Evolutionary conservation across 2,888 invertebrate species (phyloP).

Genomic region (Hyposoter didymator): DNA sequence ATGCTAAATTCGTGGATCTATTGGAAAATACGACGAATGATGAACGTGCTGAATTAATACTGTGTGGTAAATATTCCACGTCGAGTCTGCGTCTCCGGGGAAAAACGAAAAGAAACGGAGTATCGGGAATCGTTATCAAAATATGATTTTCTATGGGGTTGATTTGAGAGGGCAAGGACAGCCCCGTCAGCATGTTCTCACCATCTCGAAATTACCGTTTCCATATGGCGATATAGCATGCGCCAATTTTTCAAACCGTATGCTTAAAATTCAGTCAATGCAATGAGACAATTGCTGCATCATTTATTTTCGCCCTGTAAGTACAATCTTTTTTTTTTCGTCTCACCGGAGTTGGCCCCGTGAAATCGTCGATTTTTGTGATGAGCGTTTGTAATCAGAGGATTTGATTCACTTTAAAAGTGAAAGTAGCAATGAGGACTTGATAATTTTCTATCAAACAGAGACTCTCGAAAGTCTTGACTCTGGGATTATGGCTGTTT

Average conservation of each 20-base stretch:
- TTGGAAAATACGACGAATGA: slow-evolving; percentile 30
- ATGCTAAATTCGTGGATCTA: slow-evolving; percentile 18
- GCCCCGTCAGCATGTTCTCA: slow-evolving; percentile 1
- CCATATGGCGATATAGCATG: not conserved
- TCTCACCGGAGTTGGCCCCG: not conserved
- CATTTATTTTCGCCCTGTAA: not conserved
- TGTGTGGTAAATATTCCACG: slow-evolving; percentile 68
- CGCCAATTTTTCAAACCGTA: not conserved
- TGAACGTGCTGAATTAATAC: slow-evolving; percentile 67
- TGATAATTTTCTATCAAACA: not conserved
- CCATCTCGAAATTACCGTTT: not conserved
- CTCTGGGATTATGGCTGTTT: not conserved
- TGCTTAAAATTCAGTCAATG: not conserved
- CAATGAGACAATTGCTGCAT: not conserved
- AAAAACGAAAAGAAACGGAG: slow-evolving; percentile 2
- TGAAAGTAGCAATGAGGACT: not conserved
- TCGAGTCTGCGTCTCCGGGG: slow-evolving; percentile 25
- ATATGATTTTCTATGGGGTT: not conserved
- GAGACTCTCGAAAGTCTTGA: not conserved
- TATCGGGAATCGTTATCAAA: slow-evolving; percentile 6
- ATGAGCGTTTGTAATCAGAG: not conserved
- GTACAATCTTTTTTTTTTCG: not conserved
- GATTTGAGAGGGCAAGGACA: not conserved
- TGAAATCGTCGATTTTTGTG: not conserved
- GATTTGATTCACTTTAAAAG: not conserved